Conservation (phyloP, 2,797 vertebrate species). For the Chiroxiphia lanceolata region DNA sequence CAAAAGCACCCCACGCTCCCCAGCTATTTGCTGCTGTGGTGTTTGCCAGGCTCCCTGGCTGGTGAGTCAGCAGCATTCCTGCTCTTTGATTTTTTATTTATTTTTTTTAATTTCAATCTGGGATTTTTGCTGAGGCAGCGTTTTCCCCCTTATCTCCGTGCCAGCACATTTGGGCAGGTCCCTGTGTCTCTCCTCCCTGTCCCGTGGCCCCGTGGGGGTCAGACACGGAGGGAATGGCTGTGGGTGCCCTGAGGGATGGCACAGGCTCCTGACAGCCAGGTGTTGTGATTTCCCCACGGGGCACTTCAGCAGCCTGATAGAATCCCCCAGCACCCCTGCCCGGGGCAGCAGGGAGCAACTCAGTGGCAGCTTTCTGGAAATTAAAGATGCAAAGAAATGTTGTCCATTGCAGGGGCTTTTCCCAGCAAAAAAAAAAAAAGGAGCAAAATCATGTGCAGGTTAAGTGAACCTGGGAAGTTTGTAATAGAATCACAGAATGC, state of each 20-base stretch:
- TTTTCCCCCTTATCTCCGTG: neutral
- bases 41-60: neutral
- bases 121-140: neutral
- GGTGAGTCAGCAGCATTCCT: neutral
- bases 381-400: neutral
- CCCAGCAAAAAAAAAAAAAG: neutral
- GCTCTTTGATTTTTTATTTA: neutral
- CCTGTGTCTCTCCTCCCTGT: neutral
- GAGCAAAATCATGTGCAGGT: rapidly evolving
- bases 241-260: neutral
- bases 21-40: neutral
- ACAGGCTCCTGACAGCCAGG: neutral
- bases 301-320: neutral
- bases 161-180: rapidly evolving
- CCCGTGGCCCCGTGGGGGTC: rapidly evolving
- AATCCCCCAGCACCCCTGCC: neutral
- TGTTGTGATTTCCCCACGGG: neutral
- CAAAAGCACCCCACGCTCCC: rapidly evolving
- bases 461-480: neutral
- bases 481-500: neutral
- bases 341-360: neutral
- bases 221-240: rapidly evolving
- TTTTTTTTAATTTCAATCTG: neutral
- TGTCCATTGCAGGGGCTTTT: neutral
- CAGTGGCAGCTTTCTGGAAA: neutral